These are phyloP conservation scores for Myopa tessellatipennis DNA, from an alignment of 2,888 invertebrate species.

Conservation along the genomic window DNA sequence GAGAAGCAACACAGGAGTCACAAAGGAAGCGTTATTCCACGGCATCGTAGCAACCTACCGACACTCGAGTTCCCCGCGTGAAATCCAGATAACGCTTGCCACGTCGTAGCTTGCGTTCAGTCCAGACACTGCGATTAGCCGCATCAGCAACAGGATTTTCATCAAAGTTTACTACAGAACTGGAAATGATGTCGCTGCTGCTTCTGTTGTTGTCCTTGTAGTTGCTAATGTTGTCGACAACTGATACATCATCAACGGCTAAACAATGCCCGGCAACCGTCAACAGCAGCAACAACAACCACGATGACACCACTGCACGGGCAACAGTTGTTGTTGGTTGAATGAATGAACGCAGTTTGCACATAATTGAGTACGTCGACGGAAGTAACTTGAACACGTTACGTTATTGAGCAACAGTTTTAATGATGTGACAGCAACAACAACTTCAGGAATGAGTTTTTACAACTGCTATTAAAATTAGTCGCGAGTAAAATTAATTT, in stretches of 20 bases:
- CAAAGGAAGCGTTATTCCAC: slow-evolving; percentile 60
- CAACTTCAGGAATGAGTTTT: neutral
- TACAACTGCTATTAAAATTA: too few relatives aligned
- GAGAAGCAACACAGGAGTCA: neutral
- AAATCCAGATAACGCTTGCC: slow-evolving; percentile 65
- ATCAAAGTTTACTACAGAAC: neutral
- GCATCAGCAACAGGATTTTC: neutral
- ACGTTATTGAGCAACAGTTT: too few relatives aligned
- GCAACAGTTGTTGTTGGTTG: neutral
- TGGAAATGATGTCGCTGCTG: neutral
- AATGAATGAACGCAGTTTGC: neutral
- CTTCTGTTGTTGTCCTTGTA: neutral
- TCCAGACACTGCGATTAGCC: neutral
- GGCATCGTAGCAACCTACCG: slow-evolving; percentile 70
- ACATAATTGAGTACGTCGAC: neutral
- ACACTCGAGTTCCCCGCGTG: slow-evolving; percentile 63
- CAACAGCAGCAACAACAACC: slow-evolving; percentile 1
- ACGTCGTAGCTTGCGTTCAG: slow-evolving; percentile 51
- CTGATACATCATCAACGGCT: neutral
- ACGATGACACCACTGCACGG: neutral
- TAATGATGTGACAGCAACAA: neutral
- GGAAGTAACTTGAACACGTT: too few relatives aligned
- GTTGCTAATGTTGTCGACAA: slow-evolving; percentile 12
- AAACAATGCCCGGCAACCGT: neutral
- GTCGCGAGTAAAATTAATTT: too few relatives aligned